Conservation (phyloP, 2,113 vertebrate species). For the Rallus limicola region DNA sequence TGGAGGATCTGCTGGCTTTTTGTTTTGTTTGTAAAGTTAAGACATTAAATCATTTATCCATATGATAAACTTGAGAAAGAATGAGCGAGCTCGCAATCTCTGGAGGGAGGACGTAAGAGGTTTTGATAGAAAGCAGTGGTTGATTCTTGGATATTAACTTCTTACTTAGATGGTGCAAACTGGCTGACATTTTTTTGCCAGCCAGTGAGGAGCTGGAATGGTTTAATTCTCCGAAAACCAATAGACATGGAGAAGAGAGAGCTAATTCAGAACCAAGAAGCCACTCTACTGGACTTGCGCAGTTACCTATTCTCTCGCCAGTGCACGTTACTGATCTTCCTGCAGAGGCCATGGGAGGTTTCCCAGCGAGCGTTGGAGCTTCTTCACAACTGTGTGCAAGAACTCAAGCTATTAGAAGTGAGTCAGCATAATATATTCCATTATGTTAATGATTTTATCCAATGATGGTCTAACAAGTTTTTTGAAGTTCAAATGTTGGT, state of each 20-base stretch:
- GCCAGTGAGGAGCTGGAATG: conserved; percentile 93
- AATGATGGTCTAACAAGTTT: not conserved
- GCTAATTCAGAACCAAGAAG: conserved; percentile 88
- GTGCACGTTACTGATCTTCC: conserved; percentile 95
- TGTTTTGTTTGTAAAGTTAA: not conserved
- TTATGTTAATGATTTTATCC: not conserved
- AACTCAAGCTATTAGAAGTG: conserved; percentile 93
- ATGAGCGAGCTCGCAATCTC: not conserved
- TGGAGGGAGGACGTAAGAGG: not conserved
- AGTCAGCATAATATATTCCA: conserved; percentile 7
- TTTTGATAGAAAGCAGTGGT: not conserved
- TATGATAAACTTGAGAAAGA: not conserved
- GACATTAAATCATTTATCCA: not conserved
- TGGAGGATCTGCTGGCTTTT: not conserved
- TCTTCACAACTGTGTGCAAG: conserved; percentile 97
- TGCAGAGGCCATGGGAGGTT: conserved; percentile 97
- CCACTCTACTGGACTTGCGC: conserved; percentile 91
- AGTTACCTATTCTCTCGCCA: conserved; percentile 98
- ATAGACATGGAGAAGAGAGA: conserved; percentile 99
- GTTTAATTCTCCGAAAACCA: conserved; percentile 89
- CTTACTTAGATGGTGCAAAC: conserved; percentile 89
- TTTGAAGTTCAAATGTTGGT: not conserved
- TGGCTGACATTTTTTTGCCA: conserved; percentile 97
- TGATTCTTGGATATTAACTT: conserved; percentile 38
- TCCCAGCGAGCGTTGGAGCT: conserved; percentile 92